phyloP scores from a whole-genome alignment of 2,888 invertebrate genomes.

The Lycophotia porphyrea region DNA sequence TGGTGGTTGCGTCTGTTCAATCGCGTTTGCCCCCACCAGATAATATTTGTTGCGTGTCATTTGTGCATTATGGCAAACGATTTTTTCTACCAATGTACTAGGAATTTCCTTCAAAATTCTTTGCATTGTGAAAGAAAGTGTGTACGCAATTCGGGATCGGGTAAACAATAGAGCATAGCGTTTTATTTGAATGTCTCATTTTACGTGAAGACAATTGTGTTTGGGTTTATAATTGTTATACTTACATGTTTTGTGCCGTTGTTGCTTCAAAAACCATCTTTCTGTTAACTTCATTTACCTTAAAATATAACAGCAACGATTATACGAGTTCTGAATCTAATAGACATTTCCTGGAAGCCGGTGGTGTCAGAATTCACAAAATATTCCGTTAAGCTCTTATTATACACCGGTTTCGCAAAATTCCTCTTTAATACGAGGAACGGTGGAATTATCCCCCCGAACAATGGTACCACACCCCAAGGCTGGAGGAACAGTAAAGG shows the following conservation, averaged over 20 bases:
- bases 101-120: neutral
- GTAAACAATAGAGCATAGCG: neutral
- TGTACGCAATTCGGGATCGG: neutral
- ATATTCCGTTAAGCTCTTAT: slow-evolving; percentile 5
- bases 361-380: neutral
- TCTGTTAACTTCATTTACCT: neutral
- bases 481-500: slow-evolving; percentile 70
- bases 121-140: neutral
- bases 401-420: neutral
- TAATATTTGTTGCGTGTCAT: no score
- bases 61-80: neutral
- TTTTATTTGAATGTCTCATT: neutral
- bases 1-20: no score
- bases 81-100: neutral
- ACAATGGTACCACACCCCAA: slow-evolving; percentile 55
- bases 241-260: neutral
- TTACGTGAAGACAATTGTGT: neutral
- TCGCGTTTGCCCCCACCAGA: no score
- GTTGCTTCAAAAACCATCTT: neutral
- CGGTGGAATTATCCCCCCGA: slow-evolving; percentile 17
- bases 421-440: neutral
- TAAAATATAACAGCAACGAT: neutral
- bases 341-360: neutral
- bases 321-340: neutral
- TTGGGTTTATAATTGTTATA: neutral